Evolutionary conservation across 2,797 vertebrate species (phyloP), one percentile per base, ranked within the genome.

Genomic region (Sphenopsis melanotis): DNA sequence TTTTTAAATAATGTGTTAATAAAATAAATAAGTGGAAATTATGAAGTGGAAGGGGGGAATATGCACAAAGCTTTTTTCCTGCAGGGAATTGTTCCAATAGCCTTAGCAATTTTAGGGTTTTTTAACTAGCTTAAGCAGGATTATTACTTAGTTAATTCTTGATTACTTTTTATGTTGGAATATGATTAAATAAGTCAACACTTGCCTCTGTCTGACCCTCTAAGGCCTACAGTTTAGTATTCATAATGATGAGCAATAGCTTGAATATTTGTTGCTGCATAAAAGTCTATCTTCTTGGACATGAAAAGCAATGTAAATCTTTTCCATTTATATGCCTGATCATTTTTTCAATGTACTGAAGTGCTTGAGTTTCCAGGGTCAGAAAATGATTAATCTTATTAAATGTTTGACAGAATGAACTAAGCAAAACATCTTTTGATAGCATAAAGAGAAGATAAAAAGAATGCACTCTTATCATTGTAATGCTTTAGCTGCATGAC

Each of bases 371-470:
- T 96, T 96, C 61, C 90, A 97, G 87, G 88, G 89, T 94, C 95
- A 97, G 89, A 93, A 97, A 96, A 68, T 53, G 1, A 97, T 97
- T 96, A 94, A 95, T 97, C 77, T 96, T 72, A 95, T 94, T 96
- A 95, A 92, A 96, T 71, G 61, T 90, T 95, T 89, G 93, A 96
- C 84, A 94, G 59, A 93, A 34, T 44, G 57, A 97, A 95, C 92
- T 93, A 94, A 95, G 93, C 30, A 92, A 94, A 96, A 94, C 46
- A 90, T 89, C 85, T 96, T 91, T 91, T 92, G 74, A 82, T 93
- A 88, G 94, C 88, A 90, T 53, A 92, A 96, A 95, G 79, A 92
- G 87, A 96, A 95, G 87, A 97, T 79, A 76, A 70, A 69, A 96
- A 97, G 89, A 89, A 79, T 61, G 30, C 94, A 88, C 92, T 97